These are phyloP conservation scores for Ostrea edulis DNA, from an alignment of 1,140 invertebrate species.

Conservation along the genomic window DNA sequence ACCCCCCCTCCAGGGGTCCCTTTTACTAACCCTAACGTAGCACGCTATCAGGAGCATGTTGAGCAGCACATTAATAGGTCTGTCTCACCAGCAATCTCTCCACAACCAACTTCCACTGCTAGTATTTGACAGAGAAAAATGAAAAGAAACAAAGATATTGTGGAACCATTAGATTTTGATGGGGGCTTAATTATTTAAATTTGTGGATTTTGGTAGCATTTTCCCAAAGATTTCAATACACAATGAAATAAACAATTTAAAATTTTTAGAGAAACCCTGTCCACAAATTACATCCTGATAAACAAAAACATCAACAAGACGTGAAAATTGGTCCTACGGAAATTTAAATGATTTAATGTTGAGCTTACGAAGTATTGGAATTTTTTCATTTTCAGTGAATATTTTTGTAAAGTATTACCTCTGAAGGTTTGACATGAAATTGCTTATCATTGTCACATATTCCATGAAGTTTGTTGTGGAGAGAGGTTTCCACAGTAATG, in stretches of 20 bases:
- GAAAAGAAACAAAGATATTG: background rate
- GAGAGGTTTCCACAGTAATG: too few relatives aligned
- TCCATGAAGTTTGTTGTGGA: too few relatives aligned
- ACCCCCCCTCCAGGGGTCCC: slow-evolving; percentile 51
- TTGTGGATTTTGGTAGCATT: background rate
- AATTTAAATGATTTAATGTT: too few relatives aligned
- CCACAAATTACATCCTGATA: too few relatives aligned
- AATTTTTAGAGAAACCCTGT: too few relatives aligned
- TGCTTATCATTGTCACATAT: too few relatives aligned
- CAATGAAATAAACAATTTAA: too few relatives aligned
- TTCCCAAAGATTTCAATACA: too few relatives aligned
- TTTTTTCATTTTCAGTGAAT: background rate
- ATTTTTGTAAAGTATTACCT: background rate
- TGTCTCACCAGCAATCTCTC: slow-evolving; percentile 38
- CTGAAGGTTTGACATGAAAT: background rate
- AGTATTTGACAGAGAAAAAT: background rate
- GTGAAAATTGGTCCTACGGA: too few relatives aligned
- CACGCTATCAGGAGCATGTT: slow-evolving; percentile 64
- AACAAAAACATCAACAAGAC: too few relatives aligned
- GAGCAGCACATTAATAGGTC: slow-evolving; percentile 70
- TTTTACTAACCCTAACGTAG: slow-evolving; percentile 54
- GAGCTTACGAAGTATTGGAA: background rate
- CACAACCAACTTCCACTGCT: background rate
- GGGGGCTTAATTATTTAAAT: background rate
- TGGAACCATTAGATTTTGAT: background rate